phyloP scores from a whole-genome alignment of 2,113 vertebrate genomes.

The Aegypius monachus region DNA sequence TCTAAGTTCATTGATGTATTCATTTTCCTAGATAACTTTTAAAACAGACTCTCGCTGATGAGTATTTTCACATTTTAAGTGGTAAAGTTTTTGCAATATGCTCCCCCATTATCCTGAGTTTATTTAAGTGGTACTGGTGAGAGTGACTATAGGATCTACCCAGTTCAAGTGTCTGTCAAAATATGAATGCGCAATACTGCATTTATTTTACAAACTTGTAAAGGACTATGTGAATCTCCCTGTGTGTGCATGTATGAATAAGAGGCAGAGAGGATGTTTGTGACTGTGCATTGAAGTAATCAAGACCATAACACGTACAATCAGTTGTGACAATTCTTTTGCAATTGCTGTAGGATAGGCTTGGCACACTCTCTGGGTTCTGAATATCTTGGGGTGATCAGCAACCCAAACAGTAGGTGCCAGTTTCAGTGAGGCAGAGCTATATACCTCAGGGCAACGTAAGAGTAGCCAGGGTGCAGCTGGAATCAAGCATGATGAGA shows the following conservation, averaged over 20 bases:
- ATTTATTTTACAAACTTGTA: neutral
- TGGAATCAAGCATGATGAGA: neutral
- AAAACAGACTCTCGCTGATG: neutral
- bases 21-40: neutral
- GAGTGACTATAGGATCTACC: neutral
- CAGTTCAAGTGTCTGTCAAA: neutral
- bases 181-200: neutral
- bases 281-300: neutral
- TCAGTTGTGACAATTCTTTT: neutral
- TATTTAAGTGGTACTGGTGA: neutral
- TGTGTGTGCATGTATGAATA: no score
- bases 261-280: neutral
- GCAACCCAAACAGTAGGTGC: neutral
- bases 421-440: neutral
- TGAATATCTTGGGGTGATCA: fast-evolving
- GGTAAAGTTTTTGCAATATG: neutral
- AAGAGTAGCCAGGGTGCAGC: neutral
- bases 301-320: neutral
- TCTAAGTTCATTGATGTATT: neutral
- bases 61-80: neutral
- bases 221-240: neutral
- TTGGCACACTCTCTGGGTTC: neutral
- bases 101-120: neutral
- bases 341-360: neutral
- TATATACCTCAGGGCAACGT: fast-evolving